Evolutionary conservation across 2,113 vertebrate genomes (phyloP).

Genomic region (Pagrus major): DNA sequence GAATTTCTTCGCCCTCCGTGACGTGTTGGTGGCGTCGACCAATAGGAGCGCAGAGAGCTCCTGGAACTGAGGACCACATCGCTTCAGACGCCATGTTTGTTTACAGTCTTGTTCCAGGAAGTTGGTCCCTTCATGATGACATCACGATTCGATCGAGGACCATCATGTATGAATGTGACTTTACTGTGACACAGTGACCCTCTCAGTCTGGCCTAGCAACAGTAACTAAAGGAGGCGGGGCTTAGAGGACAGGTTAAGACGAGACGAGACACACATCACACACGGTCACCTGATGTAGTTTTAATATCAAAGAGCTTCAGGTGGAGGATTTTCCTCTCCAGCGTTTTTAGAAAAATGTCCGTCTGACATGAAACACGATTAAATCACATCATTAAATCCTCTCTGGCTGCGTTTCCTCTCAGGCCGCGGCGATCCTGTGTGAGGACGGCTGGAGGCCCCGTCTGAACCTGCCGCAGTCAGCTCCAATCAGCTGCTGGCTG

Average conservation of each 20-base stretch:
- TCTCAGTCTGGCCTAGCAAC: background rate
- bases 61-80: no score
- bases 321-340: background rate
- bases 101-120: background rate
- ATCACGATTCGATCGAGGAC: background rate
- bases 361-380: background rate
- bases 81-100: background rate
- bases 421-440: no score
- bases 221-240: background rate
- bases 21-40: no score
- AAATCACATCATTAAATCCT: background rate
- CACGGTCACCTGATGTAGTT: background rate
- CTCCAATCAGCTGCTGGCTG: conserved; percentile 50
- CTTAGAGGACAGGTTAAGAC: background rate
- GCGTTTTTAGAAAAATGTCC: background rate
- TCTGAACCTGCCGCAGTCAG: conserved; percentile 46
- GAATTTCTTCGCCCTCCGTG: no score
- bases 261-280: background rate
- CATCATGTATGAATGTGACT: no score
- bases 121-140: background rate
- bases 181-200: no score
- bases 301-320: background rate
- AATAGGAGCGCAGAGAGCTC: no score
- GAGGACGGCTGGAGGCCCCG: background rate
- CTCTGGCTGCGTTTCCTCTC: background rate